Conservation (phyloP, 2,797 vertebrate genomes). For the Clarias laeviceps region DNA sequence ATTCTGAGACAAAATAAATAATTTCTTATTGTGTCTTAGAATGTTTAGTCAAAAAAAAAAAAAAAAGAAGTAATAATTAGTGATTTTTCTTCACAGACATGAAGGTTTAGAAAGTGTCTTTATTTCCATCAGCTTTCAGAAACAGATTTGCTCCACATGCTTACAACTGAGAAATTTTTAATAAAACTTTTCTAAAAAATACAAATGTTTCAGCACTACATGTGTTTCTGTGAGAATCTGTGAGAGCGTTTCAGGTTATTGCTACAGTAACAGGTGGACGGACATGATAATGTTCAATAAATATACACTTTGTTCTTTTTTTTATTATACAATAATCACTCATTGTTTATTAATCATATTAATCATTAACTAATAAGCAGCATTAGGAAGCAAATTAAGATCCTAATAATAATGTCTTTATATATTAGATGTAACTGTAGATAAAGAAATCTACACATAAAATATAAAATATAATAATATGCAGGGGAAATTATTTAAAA, state of each 20-base stretch:
- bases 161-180: not conserved
- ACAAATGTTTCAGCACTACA: not conserved
- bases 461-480: not conserved
- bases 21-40: no score
- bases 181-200: not conserved
- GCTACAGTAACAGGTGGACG: constrained; percentile 3
- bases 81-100: not conserved
- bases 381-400: constrained; percentile 13
- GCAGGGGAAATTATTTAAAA: not conserved
- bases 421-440: not conserved
- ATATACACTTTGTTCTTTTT: not conserved
- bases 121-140: constrained; percentile 9
- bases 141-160: not conserved
- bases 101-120: not conserved
- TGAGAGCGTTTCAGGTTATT: not conserved
- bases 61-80: not conserved
- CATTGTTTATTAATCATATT: no score
- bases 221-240: not conserved
- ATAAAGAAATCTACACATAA: not conserved
- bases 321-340: not conserved
- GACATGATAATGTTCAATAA: constrained; percentile 7
- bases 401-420: not conserved
- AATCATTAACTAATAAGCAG: not conserved
- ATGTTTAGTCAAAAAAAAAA: not conserved
- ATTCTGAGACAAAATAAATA: no score